Conservation (phyloP, 2,888 invertebrate species). For the Augiades crinisus region DNA sequence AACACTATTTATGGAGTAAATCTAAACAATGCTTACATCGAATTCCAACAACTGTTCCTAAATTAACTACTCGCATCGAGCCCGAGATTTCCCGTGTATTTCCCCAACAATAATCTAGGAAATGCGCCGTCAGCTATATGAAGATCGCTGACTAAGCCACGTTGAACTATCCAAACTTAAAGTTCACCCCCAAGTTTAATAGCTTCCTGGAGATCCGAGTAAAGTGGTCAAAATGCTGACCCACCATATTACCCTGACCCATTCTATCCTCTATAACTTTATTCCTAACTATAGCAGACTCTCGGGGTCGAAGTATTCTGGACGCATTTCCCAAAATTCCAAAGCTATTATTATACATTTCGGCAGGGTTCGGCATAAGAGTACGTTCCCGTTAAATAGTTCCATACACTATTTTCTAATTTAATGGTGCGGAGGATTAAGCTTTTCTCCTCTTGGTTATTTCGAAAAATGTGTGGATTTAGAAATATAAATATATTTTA, state of each 20-base stretch:
- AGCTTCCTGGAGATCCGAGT: constrained; percentile 31
- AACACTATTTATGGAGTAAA: too few species aligned
- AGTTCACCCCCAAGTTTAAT: not conserved
- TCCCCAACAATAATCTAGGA: constrained; percentile 50
- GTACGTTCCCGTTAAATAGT: constrained; percentile 6
- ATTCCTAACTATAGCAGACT: not conserved
- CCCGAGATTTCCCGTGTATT: constrained; percentile 27
- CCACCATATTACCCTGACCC: not conserved
- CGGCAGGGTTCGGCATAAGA: constrained; percentile 28
- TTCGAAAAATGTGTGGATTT: too few species aligned
- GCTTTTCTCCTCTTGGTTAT: too few species aligned
- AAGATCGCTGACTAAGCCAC: not conserved
- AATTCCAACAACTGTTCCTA: constrained; percentile 29
- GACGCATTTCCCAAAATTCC: constrained; percentile 37
- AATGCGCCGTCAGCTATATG: constrained; percentile 56
- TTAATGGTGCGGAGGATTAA: constrained; percentile 23
- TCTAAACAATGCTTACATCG: not conserved
- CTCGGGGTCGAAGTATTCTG: not conserved
- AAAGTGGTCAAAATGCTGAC: constrained; percentile 32
- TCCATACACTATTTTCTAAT: constrained; percentile 19
- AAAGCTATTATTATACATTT: constrained; percentile 57
- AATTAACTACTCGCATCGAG: constrained; percentile 47
- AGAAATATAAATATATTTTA: too few species aligned
- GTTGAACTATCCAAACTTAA: not conserved
- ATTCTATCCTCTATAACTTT: not conserved